Conservation (phyloP, 2,113 vertebrate species). For the Asarcornis scutulata region DNA sequence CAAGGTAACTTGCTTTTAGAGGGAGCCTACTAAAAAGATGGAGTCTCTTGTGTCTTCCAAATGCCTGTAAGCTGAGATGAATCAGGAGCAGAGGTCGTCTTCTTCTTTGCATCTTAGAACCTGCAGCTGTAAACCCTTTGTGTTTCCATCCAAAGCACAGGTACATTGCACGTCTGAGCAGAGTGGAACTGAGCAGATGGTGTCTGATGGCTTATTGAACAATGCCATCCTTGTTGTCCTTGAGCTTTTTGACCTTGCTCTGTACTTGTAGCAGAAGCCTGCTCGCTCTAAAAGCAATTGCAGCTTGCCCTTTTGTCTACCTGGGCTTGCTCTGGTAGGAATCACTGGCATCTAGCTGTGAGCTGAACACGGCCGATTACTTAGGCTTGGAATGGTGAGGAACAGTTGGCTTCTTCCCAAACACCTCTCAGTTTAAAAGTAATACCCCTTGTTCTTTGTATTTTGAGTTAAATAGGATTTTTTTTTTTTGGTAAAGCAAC, state of each 20-base stretch:
- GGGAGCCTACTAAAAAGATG: not conserved
- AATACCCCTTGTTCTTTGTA: not conserved
- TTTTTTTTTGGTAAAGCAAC: not conserved
- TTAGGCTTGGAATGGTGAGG: not conserved
- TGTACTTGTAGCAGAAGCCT: not conserved
- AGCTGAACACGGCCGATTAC: not conserved
- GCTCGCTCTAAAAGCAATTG: not conserved
- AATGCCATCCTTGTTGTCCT: not conserved
- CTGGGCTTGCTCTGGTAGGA: not conserved
- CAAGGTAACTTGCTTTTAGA: not conserved
- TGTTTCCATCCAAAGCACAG: not conserved
- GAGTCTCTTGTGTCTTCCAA: not conserved
- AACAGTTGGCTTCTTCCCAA: not conserved
- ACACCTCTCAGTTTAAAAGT: not conserved
- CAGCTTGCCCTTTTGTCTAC: not conserved
- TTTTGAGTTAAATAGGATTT: not conserved
- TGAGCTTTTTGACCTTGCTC: conserved; percentile 3
- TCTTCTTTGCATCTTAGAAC: not conserved
- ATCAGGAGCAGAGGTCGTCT: not conserved
- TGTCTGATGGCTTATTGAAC: not conserved
- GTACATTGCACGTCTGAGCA: not conserved
- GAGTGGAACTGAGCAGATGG: not conserved
- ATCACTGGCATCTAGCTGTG: not conserved
- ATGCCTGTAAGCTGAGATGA: not conserved
- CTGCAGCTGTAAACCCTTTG: accelerated